Evolutionary conservation across 1,140 invertebrate genomes (phyloP), one percentile per base, ranked within the genome.

Genomic region (Brachionus sp.): DNA sequence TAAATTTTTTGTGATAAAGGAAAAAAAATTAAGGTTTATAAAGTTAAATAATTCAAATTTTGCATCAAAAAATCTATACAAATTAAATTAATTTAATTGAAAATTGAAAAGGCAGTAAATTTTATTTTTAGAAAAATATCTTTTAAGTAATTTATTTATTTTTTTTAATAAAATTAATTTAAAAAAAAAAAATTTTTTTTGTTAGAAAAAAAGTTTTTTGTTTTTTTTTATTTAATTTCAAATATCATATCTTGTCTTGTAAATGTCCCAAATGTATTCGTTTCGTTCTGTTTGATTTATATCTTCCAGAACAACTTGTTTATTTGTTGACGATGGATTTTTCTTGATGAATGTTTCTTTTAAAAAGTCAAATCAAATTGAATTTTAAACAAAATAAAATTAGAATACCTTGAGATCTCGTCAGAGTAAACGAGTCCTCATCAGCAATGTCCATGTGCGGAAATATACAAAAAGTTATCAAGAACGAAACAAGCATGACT

Each of bases 391-490:
- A 6, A 13, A 19, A 37, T 39, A 29, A 64, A 64, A 25, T 64
- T 5, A 29, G 5, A 39, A 12, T 70, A 70, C 66, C 66, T 19
- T 70, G 33, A 39, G 13, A 16, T 70, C 9, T 29, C 1, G 3
- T 16, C 16, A 70, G 66, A 16, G 7, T n/a, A 19, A 16, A 39
- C 2, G 35, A 39, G 1, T 70, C 35, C 7, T n/a, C 35, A 39
- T 70, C 66, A 39, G 33, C 66, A 70, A 70, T 70, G 37, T 39
- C 35, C 12, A 53, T 37, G 5, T 42, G 16, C 5, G 77, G 77
- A 25, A 42, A 80, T 42, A 80, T 39, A 62, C 77, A 80, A 80
- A 80, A 80, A 5, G 77, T 80, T 10, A 80, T 80, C 12, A 80
- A 42, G 12, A 80, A 80, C 13, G 77, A 80, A 3, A 80, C 46